These are phyloP conservation scores for Cavia porcellus DNA, from an alignment of 2,113 vertebrate genomes.

Conservation along the genomic window DNA sequence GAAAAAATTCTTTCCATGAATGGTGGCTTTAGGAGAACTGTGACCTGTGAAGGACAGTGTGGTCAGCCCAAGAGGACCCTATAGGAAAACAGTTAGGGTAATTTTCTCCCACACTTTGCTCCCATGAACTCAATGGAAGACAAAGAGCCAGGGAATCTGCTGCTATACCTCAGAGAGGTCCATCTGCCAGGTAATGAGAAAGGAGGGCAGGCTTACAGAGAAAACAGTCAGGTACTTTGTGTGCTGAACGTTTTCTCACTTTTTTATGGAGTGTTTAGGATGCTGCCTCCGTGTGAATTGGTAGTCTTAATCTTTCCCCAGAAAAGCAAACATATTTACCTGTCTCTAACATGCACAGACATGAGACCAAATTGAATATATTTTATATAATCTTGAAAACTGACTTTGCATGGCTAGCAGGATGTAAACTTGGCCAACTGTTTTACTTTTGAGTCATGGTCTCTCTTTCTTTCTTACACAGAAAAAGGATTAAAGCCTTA, in stretches of 20 bases:
- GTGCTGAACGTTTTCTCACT: not conserved
- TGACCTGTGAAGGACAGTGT: not conserved
- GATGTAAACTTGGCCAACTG: not conserved
- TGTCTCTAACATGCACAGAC: not conserved
- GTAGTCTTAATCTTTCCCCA: not conserved
- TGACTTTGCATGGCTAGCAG: not conserved
- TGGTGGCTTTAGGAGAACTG: not conserved
- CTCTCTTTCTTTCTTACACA: not conserved
- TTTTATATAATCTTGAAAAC: not conserved
- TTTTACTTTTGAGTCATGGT: not conserved
- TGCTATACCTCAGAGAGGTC: rapidly evolving
- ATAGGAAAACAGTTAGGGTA: not conserved
- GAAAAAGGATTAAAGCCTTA: not conserved
- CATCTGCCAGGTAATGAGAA: not conserved
- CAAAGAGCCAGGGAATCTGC: not conserved
- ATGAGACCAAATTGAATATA: not conserved
- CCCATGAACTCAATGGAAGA: not conserved
- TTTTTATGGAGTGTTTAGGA: not conserved
- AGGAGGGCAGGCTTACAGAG: not conserved
- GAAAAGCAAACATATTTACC: constrained; percentile 16
- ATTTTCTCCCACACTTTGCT: not conserved
- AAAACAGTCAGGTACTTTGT: not conserved
- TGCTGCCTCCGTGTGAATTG: too few species aligned
- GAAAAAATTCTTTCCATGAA: not conserved
- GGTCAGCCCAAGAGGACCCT: too few species aligned